These are phyloP conservation scores for Microctonus aethiopoides DNA, from an alignment of 2,888 invertebrate species.

Conservation along the genomic window DNA sequence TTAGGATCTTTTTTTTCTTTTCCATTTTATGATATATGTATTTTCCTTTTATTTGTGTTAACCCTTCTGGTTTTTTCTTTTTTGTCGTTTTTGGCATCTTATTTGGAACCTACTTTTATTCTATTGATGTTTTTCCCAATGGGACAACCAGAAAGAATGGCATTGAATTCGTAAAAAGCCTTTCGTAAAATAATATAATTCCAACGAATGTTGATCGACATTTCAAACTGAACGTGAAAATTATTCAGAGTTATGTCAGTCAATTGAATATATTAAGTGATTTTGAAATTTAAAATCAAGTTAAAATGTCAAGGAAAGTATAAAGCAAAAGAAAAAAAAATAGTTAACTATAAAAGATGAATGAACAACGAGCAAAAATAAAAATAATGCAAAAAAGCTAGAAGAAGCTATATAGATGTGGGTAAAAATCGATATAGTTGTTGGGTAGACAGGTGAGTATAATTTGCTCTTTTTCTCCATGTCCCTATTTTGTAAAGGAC, in stretches of 20 bases:
- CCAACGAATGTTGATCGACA: constrained; percentile 14
- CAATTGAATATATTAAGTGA: not conserved
- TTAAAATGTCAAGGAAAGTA: not conserved
- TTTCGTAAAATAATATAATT: constrained; percentile 11
- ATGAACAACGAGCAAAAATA: not conserved
- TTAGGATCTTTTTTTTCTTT: not conserved
- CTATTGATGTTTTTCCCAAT: not conserved
- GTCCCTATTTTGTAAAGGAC: constrained; percentile 14
- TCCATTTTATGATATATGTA: not conserved
- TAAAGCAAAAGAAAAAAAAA: not conserved
- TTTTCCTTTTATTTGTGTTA: not conserved
- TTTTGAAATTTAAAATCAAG: not conserved
- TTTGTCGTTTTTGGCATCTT: not conserved
- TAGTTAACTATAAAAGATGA: not conserved
- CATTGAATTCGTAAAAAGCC: constrained; percentile 10
- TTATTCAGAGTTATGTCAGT: constrained; percentile 17
- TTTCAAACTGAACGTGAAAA: not conserved
- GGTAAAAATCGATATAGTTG: not conserved
- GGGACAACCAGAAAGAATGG: not conserved
- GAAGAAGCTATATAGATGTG: not conserved
- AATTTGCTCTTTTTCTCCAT: not conserved
- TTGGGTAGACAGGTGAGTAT: constrained; percentile 35
- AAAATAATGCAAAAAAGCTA: constrained; percentile 11
- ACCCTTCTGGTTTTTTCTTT: not conserved
- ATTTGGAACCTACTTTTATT: not conserved